Percentiles rank a stretch among this genome's conserved stretches.
These are phyloP conservation scores for Zeugodacus cucurbitae DNA, from an alignment of 1,140 invertebrate genomes.

Conservation along the genomic window DNA sequence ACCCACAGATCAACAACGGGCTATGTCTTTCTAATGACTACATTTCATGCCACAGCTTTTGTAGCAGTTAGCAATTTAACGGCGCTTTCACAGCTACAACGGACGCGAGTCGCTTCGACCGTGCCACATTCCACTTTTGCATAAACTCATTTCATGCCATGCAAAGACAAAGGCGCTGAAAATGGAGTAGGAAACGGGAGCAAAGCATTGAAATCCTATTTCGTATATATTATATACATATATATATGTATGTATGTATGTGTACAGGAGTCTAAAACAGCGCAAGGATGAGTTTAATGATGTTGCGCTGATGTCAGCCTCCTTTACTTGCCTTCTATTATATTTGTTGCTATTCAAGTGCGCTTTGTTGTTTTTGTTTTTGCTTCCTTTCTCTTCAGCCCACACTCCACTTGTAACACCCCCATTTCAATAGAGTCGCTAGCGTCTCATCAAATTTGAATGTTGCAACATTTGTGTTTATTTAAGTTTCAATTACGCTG, in stretches of 20 bases:
- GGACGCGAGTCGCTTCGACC: not conserved
- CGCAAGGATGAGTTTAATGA: not conserved
- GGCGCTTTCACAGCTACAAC: not conserved
- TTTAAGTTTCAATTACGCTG: conserved; percentile 37
- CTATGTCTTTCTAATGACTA: not conserved
- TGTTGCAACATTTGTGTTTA: conserved; percentile 39
- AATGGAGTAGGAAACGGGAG: conserved; percentile 5
- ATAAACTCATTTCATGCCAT: conserved; percentile 34
- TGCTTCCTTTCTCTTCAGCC: not conserved
- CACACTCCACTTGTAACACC: not conserved
- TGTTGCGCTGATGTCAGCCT: not conserved
- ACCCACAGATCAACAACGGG: not conserved
- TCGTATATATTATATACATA: not conserved
- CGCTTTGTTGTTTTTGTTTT: not conserved
- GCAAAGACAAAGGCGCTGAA: not conserved
- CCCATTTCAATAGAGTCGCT: not conserved
- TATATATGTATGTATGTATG: not conserved
- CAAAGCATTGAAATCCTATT: not conserved
- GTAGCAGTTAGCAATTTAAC: not conserved
- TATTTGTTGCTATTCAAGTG: not conserved
- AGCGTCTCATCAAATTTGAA: conserved; percentile 17
- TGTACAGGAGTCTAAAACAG: no score
- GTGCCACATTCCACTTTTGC: conserved; percentile 7
- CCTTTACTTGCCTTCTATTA: not conserved
- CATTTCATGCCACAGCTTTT: not conserved